These are phyloP conservation scores for Recurvirostra avosetta DNA, from an alignment of 2,113 vertebrate species.

Conservation along the genomic window DNA sequence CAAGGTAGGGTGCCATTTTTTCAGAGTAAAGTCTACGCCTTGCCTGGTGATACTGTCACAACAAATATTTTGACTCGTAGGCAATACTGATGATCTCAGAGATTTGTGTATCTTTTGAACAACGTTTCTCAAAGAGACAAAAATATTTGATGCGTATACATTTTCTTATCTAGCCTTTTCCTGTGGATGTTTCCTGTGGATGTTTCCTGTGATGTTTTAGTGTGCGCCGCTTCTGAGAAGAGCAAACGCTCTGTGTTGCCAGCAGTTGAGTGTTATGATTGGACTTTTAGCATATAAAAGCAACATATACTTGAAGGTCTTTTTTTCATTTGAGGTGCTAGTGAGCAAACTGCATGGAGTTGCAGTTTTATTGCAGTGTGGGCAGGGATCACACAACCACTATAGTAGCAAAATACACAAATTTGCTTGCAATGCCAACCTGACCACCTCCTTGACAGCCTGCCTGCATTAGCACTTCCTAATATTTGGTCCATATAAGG, in stretches of 20 bases:
- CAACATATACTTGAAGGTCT: not conserved
- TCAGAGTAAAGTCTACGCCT: not conserved
- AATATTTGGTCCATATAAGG: not conserved
- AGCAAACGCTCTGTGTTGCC: not conserved
- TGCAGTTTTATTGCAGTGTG: not conserved
- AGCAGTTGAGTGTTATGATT: not conserved
- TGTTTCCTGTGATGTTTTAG: not conserved
- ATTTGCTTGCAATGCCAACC: fast-evolving
- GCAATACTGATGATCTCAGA: not conserved
- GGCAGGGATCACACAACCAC: not conserved
- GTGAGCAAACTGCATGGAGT: not conserved
- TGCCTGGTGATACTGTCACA: not conserved
- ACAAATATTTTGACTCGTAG: not conserved
- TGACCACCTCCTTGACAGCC: not conserved
- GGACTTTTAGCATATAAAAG: not conserved
- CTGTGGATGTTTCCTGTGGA: not conserved
- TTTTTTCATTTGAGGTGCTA: fast-evolving
- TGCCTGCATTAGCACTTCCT: not conserved
- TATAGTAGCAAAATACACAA: not conserved
- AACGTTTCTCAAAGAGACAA: not conserved
- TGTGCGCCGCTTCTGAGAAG: not conserved
- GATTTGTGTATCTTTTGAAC: not conserved
- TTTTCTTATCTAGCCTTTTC: not conserved
- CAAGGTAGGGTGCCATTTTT: not conserved
- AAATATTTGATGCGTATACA: not conserved